Percentiles rank a stretch among this genome's conserved stretches.
Evolutionary conservation across 1,140 invertebrate species (phyloP).

Genomic region (Bombus sylvicola): DNA sequence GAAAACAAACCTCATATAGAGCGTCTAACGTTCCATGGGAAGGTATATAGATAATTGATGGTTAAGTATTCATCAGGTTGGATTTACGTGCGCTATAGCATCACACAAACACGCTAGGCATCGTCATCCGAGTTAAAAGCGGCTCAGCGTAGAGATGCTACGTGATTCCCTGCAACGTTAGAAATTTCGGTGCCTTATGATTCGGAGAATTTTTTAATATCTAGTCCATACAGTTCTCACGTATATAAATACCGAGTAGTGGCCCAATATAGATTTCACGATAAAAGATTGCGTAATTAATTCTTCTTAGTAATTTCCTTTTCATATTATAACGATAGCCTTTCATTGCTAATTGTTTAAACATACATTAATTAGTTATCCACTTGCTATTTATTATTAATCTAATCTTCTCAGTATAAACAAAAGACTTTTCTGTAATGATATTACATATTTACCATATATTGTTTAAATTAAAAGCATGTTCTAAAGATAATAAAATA

Average conservation of each 20-base stretch:
- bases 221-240: background rate
- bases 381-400: background rate
- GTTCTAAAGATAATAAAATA: background rate
- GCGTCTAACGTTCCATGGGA: background rate
- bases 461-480: background rate
- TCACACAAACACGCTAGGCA: background rate
- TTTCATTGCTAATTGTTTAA: background rate
- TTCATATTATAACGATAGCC: background rate
- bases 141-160: slow-evolving; percentile 14
- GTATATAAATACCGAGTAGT: background rate
- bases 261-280: background rate
- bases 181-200: background rate
- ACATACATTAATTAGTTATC: background rate
- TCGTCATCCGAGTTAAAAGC: slow-evolving; percentile 27
- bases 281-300: background rate
- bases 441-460: background rate
- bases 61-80: background rate
- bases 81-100: background rate
- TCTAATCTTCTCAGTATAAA: background rate
- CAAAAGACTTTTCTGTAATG: background rate
- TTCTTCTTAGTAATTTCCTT: background rate
- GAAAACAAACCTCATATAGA: background rate
- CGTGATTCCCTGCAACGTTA: slow-evolving; percentile 26
- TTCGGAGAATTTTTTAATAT: slow-evolving; percentile 34
- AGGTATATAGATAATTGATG: slow-evolving; percentile 4